A percentile compares a stretch with the other conserved stretches of the same genome.
Conservation (phyloP, 1,140 invertebrate genomes). For the Dendroctonus valens region DNA sequence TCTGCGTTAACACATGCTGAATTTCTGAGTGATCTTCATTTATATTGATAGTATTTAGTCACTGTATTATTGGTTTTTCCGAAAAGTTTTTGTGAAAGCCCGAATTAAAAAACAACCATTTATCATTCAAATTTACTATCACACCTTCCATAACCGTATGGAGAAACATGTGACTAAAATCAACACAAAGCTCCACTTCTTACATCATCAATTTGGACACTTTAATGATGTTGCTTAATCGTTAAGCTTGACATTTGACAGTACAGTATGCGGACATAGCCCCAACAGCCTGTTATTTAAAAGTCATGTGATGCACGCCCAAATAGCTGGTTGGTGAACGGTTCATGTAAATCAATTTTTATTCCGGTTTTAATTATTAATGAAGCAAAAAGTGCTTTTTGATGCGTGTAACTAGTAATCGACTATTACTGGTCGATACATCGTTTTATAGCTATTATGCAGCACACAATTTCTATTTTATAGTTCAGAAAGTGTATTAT, state of each 20-base stretch:
- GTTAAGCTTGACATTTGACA: background rate
- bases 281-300: background rate
- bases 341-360: constrained; percentile 2
- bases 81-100: too few relatives aligned
- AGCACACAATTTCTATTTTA: too few relatives aligned
- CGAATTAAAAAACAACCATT: too few relatives aligned
- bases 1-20: background rate
- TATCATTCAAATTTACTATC: too few relatives aligned
- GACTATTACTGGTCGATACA: too few relatives aligned
- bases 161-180: background rate
- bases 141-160: background rate
- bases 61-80: too few relatives aligned
- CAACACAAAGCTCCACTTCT: background rate
- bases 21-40: background rate
- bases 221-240: background rate
- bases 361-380: constrained; percentile 2
- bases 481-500: too few relatives aligned
- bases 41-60: too few relatives aligned
- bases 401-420: background rate
- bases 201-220: background rate
- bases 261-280: background rate
- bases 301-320: background rate
- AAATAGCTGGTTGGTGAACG: background rate
- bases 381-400: background rate
- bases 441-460: too few relatives aligned